These are phyloP conservation scores for Aptenodytes forsteri DNA, from an alignment of 2,113 vertebrate species.

Conservation along the genomic window DNA sequence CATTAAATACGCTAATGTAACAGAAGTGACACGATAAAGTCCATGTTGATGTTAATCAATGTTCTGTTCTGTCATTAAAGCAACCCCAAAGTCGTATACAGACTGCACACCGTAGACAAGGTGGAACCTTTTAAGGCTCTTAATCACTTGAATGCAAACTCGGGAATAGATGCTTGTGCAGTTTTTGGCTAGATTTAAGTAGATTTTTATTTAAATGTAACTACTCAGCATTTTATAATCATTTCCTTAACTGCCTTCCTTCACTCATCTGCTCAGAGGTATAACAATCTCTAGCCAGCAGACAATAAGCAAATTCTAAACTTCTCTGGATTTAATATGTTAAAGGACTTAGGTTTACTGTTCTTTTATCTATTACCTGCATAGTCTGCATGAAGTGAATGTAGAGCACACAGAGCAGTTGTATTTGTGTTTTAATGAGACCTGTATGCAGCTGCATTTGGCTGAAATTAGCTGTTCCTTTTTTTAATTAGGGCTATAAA, in stretches of 20 bases:
- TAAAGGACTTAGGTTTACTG: slow-evolving; percentile 15
- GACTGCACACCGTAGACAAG: not conserved
- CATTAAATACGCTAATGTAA: not conserved
- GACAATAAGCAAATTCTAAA: slow-evolving; percentile 27
- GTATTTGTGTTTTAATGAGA: slow-evolving; percentile 64
- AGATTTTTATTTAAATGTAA: slow-evolving; percentile 23
- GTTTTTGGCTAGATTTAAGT: not conserved
- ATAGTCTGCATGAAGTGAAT: not conserved
- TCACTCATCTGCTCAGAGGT: not conserved
- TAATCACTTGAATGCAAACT: not conserved
- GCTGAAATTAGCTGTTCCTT: slow-evolving; percentile 73
- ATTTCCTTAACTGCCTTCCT: slow-evolving; percentile 22
- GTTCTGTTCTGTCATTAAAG: not conserved
- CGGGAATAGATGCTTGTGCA: not conserved
- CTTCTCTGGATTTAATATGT: slow-evolving; percentile 54
- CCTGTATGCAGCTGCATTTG: slow-evolving; percentile 76
- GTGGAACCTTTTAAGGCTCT: not conserved
- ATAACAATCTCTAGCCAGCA: not conserved
- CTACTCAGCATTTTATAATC: slow-evolving; percentile 53
- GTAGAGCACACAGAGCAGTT: slow-evolving; percentile 39
- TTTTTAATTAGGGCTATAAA: slow-evolving; percentile 76
- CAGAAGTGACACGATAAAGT: not conserved
- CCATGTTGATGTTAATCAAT: not conserved
- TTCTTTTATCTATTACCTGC: slow-evolving; percentile 27
- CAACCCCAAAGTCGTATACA: not conserved